Base-by-base conservation (phyloP, 2,888 invertebrate genomes). In the Ormyrus rosae region DNA sequence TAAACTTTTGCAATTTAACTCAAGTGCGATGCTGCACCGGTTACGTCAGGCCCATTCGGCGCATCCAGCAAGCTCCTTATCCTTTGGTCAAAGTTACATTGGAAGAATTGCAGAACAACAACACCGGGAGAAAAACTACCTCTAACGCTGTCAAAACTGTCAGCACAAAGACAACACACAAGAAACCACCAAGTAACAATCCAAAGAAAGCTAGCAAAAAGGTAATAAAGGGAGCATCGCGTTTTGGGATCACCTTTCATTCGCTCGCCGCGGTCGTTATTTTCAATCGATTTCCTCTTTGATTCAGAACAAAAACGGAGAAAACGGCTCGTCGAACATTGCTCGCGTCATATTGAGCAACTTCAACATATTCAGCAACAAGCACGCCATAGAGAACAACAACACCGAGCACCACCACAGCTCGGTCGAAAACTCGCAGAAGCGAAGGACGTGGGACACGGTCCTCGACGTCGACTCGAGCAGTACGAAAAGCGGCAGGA, bases 51-150 rank as follows among this genome's bases (percentile, higher is more conserved):
- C 94, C 93, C 84, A 94, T 97, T 85, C 92, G 96, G 48, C 93
- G 97, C 81, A 94, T 94, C 55, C 94, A 95, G 85, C 96, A 95
- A 91, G 96, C 96, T 46, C 96, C 96, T 58, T 97, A 96, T 92
- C 96, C 97, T 76, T 91, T 96, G 85, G 94, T 95, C 13, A 95
- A 95, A 90, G 92, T 95, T 11, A 93, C 93, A 74, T 90, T 92
- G 69, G 92, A 93, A 84, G 93, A 90, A 83, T 80, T 90, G 55
- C 89, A 89, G 61, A 82, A 56, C n/a, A 82, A 56, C n/a, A 83
- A 75, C 68, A 81, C 81, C 61, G 83, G 81, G 64, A 83, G 82
- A 78, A 83, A 79, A 82, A 74, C 84, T 75, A 71, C 80, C 70
- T 76, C 85, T 69, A 78, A 84, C 10, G 81, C 84, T 9, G 86